Percentiles rank a stretch among this genome's conserved stretches.
phyloP scores from a whole-genome alignment of 2,113 vertebrate genomes.

The Scolopax mira region DNA sequence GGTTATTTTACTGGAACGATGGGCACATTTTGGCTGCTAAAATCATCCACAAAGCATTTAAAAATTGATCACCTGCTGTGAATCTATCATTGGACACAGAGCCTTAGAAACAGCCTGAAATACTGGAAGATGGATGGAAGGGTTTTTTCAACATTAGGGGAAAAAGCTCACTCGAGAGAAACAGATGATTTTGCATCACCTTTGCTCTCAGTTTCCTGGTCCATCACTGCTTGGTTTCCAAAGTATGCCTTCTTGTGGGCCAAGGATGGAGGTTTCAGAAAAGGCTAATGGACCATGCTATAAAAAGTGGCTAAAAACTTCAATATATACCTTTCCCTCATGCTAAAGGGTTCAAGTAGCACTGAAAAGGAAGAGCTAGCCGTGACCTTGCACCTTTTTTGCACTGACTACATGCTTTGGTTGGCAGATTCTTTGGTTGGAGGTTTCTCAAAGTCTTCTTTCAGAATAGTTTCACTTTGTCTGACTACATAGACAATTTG shows the following conservation, averaged over 20 bases:
- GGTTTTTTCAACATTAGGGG: not conserved
- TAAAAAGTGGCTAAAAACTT: not conserved
- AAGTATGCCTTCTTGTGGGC: not conserved
- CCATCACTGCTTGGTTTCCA: not conserved
- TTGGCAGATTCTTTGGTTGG: not conserved
- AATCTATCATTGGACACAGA: not conserved
- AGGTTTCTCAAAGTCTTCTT: not conserved
- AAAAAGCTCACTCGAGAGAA: not conserved
- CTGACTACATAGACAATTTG: not conserved
- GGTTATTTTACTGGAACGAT: constrained; percentile 25
- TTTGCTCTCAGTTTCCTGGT: not conserved
- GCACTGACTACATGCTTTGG: not conserved
- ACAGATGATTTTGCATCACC: rapidly evolving
- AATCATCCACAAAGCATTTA: not conserved
- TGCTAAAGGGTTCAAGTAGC: not conserved
- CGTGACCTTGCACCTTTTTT: not conserved
- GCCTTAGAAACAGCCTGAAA: not conserved
- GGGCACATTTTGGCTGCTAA: constrained; percentile 23
- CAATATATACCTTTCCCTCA: not conserved
- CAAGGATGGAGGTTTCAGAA: not conserved
- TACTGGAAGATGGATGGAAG: not conserved
- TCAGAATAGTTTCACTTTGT: not conserved
- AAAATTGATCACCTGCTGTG: not conserved
- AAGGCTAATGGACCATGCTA: rapidly evolving
- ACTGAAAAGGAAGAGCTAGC: not conserved